Conservation (phyloP, 2,113 vertebrate species). For the Lepus americanus region DNA sequence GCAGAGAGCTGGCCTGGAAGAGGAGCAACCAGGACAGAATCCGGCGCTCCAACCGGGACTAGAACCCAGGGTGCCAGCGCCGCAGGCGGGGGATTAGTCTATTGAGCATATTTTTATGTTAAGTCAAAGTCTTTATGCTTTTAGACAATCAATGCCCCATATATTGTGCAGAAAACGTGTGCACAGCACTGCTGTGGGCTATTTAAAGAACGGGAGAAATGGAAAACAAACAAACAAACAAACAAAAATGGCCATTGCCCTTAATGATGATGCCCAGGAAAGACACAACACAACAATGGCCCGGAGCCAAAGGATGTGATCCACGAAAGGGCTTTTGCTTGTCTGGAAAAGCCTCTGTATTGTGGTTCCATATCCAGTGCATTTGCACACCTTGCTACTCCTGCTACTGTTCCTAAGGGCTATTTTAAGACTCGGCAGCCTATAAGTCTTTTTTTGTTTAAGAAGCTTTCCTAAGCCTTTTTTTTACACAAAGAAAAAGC, state of each 20-base stretch:
- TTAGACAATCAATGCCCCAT: neutral
- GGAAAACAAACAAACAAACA: slow-evolving; percentile 34
- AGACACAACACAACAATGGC: neutral
- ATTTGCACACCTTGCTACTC: slow-evolving; percentile 31
- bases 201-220: neutral
- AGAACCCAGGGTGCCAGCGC: too few relatives aligned
- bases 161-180: neutral
- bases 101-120: neutral
- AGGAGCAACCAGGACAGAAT: too few relatives aligned
- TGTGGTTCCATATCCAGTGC: neutral
- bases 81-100: too few relatives aligned
- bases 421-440: slow-evolving; percentile 77
- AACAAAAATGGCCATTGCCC: neutral
- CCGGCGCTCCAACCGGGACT: too few relatives aligned
- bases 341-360: neutral
- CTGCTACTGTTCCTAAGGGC: slow-evolving; percentile 51
- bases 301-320: neutral
- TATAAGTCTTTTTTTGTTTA: slow-evolving; percentile 43
- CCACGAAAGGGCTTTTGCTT: neutral
- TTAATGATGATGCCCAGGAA: slow-evolving; percentile 30
- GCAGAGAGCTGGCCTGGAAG: too few relatives aligned
- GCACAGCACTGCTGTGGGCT: neutral
- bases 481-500: slow-evolving; percentile 81
- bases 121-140: slow-evolving; percentile 49
- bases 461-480: slow-evolving; percentile 81